Evolutionary conservation across 2,113 vertebrate species (phyloP).

Genomic region (Rhegmatorhina hoffmannsi): DNA sequence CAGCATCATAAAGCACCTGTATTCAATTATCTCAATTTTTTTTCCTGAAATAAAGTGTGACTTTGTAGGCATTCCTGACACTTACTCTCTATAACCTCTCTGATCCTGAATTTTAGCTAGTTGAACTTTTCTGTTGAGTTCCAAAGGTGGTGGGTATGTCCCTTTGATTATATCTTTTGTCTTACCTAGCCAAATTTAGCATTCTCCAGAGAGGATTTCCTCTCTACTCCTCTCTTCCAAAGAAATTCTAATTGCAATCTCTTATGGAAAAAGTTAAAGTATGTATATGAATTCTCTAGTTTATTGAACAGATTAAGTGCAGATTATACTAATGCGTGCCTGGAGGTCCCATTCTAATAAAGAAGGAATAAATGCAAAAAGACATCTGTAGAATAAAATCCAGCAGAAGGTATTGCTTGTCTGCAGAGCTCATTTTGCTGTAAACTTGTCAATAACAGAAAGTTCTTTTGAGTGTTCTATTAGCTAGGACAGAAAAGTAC

Average conservation of each 20-base stretch:
- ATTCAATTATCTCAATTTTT: not conserved
- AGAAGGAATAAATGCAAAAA: not conserved
- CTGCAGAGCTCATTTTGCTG: not conserved
- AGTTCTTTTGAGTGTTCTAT: not conserved
- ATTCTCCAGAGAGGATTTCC: not conserved
- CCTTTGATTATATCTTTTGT: not conserved
- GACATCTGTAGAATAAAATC: not conserved
- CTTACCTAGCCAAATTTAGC: not conserved
- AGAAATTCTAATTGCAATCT: not conserved
- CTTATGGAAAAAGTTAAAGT: not conserved
- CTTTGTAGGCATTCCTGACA: not conserved
- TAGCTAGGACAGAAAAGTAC: not conserved
- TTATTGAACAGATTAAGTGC: not conserved
- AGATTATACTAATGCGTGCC: rapidly evolving
- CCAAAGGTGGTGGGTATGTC: not conserved
- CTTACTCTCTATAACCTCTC: not conserved
- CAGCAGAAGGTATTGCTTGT: not conserved
- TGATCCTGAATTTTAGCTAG: not conserved
- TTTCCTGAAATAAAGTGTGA: not conserved
- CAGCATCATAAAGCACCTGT: not conserved
- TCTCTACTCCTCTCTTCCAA: not conserved
- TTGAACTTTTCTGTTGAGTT: not conserved
- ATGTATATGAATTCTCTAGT: not conserved
- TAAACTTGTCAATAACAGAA: not conserved
- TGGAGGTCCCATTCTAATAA: not conserved